Percentiles rank a stretch among this genome's conserved stretches.
Conservation (phyloP, 2,888 invertebrate genomes). For the Erebia palarica region DNA sequence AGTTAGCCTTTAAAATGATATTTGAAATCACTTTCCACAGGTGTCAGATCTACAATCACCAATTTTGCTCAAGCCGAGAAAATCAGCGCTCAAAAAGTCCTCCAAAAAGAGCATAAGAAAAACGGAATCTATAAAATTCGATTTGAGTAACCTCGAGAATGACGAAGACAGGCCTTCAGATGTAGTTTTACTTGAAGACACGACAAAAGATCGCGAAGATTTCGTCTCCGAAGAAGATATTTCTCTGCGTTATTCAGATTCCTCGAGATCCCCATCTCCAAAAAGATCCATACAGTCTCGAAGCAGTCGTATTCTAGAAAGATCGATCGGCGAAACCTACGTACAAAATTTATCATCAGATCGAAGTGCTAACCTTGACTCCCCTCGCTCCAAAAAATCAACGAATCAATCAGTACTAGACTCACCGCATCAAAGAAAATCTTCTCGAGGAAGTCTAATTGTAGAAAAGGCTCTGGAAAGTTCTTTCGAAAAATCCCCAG, state of each 20-base stretch:
- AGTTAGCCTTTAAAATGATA: no score
- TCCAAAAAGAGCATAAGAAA: slow-evolving; percentile 54
- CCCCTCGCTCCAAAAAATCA: background rate
- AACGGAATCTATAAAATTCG: slow-evolving; percentile 71
- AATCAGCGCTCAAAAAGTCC: slow-evolving; percentile 66
- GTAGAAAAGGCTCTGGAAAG: slow-evolving; percentile 51
- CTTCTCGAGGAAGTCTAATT: slow-evolving; percentile 51
- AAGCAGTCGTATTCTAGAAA: slow-evolving; percentile 52
- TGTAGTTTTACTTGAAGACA: slow-evolving; percentile 35
- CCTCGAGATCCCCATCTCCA: slow-evolving; percentile 46
- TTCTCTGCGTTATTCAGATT: slow-evolving; percentile 57
- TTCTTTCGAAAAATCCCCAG: slow-evolving; percentile 12
- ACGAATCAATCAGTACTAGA: background rate
- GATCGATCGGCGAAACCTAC: slow-evolving; percentile 42
- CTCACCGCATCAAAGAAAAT: slow-evolving; percentile 40
- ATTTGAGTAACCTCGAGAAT: slow-evolving; percentile 64
- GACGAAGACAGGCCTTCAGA: slow-evolving; percentile 41
- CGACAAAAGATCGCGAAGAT: background rate
- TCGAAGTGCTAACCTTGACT: background rate
- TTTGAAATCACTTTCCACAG: background rate
- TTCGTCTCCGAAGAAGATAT: slow-evolving; percentile 47
- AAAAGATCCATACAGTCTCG: slow-evolving; percentile 47
- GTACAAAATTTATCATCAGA: slow-evolving; percentile 1
- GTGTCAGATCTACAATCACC: slow-evolving; percentile 5
- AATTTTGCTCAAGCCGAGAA: slow-evolving; percentile 47